Percentiles rank a stretch among this genome's conserved stretches.
Evolutionary conservation across 2,888 invertebrate species (phyloP).

Genomic region (Eristalinus sepulchralis): DNA sequence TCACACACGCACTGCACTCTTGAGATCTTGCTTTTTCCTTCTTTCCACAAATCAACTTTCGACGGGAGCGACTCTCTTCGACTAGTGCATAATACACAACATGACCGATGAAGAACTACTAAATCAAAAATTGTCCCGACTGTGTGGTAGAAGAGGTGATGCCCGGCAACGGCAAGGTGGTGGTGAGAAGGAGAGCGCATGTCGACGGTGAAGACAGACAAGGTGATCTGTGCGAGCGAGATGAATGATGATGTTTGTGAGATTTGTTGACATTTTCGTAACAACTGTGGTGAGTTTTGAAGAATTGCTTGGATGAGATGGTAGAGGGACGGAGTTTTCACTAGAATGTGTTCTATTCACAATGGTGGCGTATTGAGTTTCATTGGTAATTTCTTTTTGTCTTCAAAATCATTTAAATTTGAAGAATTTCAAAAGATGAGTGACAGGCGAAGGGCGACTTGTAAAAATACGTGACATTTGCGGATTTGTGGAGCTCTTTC

Average conservation of each 20-base stretch:
- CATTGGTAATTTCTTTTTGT: too few species aligned
- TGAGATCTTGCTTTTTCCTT: not conserved
- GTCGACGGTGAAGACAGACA: slow-evolving; percentile 26
- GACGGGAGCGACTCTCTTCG: not conserved
- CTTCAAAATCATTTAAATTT: too few species aligned
- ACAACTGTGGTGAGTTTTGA: not conserved
- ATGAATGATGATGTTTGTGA: not conserved
- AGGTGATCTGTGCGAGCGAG: not conserved
- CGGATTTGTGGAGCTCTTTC: too few species aligned
- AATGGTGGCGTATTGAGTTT: too few species aligned
- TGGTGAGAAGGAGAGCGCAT: slow-evolving; percentile 60
- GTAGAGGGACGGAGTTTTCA: not conserved
- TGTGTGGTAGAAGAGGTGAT: slow-evolving; percentile 4
- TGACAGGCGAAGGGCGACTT: too few species aligned
- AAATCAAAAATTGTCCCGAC: slow-evolving; percentile 32
- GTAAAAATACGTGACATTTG: too few species aligned
- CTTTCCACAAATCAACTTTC: not conserved
- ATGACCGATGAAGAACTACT: slow-evolving; percentile 56
- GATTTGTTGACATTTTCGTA: not conserved
- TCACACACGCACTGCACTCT: not conserved
- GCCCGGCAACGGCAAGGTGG: slow-evolving; percentile 5
- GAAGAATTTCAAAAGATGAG: too few species aligned
- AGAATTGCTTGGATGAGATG: not conserved
- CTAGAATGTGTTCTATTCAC: not conserved
- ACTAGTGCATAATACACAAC: slow-evolving; percentile 4